These are phyloP conservation scores for Oegoconia quadripuncta DNA, from an alignment of 2,888 invertebrate genomes.

Conservation along the genomic window DNA sequence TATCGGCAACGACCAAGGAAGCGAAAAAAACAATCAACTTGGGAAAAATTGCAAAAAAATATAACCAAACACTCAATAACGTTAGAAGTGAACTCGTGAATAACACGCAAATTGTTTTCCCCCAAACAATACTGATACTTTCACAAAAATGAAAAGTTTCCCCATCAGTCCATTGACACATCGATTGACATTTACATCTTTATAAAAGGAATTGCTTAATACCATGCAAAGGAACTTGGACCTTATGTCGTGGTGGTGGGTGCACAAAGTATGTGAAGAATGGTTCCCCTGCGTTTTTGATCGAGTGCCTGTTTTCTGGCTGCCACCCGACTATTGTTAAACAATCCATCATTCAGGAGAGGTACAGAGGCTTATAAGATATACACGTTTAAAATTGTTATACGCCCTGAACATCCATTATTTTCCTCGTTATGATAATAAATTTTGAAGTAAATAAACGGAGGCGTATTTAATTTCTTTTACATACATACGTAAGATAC, in stretches of 20 bases:
- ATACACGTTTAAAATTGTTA: no score
- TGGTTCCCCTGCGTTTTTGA: slow-evolving; percentile 42
- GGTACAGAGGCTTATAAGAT: slow-evolving; percentile 44
- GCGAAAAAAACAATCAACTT: no score
- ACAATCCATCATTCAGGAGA: slow-evolving; percentile 64
- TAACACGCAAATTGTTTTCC: slow-evolving; percentile 70
- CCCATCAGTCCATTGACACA: slow-evolving; percentile 71
- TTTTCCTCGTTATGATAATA: no score
- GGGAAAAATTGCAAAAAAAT: no score
- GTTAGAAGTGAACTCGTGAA: slow-evolving; percentile 67
- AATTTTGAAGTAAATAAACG: no score
- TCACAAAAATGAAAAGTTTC: slow-evolving; percentile 74
- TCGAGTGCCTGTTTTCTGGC: slow-evolving; percentile 53
- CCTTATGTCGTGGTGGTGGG: slow-evolving; percentile 2
- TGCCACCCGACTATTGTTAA: slow-evolving; percentile 59
- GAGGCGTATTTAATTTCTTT: no score
- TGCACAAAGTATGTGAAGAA: slow-evolving; percentile 24
- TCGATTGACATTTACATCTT: slow-evolving; percentile 75
- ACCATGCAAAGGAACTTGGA: slow-evolving; percentile 2
- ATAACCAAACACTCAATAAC: slow-evolving; percentile 66
- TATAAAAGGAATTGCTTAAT: slow-evolving; percentile 35
- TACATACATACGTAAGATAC: no score
- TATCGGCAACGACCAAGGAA: no score
- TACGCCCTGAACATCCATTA: no score
- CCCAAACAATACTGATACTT: slow-evolving; percentile 43